phyloP scores from a whole-genome alignment of 2,113 vertebrate species.

The Pantherophis guttatus region DNA sequence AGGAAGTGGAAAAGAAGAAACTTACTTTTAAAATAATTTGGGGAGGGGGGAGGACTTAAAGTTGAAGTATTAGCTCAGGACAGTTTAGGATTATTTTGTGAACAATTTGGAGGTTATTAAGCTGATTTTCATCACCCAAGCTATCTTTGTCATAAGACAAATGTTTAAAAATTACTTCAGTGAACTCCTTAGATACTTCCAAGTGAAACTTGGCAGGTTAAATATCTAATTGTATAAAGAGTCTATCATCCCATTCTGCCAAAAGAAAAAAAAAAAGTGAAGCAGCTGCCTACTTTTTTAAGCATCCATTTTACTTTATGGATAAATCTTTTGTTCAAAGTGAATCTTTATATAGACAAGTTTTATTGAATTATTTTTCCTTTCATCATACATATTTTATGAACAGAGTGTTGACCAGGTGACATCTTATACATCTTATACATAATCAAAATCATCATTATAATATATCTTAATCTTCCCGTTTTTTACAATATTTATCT shows the following conservation, averaged over 20 bases:
- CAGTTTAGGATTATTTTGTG: not conserved
- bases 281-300: not conserved
- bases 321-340: not conserved
- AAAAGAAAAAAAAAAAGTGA: not conserved
- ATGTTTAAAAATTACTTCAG: not conserved
- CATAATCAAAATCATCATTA: too few species aligned
- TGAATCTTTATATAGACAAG: too few species aligned
- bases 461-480: too few species aligned
- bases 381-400: not conserved
- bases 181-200: not conserved
- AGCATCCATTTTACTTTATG: not conserved
- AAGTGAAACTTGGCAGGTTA: not conserved
- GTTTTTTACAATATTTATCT: too few species aligned
- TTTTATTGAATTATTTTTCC: too few species aligned
- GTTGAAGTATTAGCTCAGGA: not conserved
- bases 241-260: not conserved
- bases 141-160: not conserved
- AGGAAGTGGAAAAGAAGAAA: not conserved
- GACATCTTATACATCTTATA: too few species aligned
- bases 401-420: too few species aligned
- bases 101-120: not conserved
- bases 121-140: not conserved
- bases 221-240: not conserved
- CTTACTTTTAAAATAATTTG: not conserved
- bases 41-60: not conserved